Conservation (phyloP, 2,113 vertebrate species). For the Lycaon pictus region DNA sequence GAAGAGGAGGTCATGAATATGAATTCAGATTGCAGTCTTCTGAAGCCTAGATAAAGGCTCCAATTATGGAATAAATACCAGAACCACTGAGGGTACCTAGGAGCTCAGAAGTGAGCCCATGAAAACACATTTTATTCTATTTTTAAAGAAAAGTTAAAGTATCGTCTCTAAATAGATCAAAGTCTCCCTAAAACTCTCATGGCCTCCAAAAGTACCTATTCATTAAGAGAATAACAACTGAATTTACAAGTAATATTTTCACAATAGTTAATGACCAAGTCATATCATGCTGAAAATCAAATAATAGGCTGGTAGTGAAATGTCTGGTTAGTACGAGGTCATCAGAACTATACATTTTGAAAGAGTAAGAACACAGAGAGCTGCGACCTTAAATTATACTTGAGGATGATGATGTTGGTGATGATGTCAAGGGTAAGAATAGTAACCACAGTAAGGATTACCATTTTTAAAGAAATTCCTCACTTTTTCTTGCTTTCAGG, state of each 20-base stretch:
- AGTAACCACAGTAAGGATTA: background rate
- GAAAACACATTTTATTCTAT: background rate
- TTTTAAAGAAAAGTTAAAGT: background rate
- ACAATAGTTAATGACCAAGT: background rate
- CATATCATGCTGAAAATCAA: background rate
- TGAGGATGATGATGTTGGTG: background rate
- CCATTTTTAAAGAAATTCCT: background rate
- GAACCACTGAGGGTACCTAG: background rate
- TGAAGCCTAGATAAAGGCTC: background rate
- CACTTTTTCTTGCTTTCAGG: background rate
- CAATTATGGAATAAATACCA: background rate
- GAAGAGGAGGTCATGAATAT: background rate
- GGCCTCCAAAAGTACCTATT: background rate
- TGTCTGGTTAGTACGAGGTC: background rate
- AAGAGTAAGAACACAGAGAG: background rate
- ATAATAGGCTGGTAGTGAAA: background rate
- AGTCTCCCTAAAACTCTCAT: background rate
- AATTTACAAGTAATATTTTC: background rate
- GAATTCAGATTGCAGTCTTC: background rate
- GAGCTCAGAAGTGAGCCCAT: background rate
- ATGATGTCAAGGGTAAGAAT: background rate
- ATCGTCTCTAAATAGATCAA: background rate
- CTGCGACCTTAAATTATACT: background rate
- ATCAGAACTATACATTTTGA: background rate
- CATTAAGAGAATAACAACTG: background rate